Conservation (phyloP, 2,888 invertebrate genomes). For the Dromius quadrimaculatus region DNA sequence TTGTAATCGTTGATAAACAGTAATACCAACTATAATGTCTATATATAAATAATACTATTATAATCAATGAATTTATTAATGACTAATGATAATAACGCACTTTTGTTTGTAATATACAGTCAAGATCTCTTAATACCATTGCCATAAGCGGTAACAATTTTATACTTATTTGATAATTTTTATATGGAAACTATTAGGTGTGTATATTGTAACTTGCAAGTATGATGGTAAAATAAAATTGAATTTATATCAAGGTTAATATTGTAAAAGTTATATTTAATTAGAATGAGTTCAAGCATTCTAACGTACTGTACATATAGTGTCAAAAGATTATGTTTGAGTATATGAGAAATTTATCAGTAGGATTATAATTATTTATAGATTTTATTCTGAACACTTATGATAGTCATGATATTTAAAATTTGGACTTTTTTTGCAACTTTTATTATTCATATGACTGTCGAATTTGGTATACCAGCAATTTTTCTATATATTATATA, state of each 20-base stretch:
- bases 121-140: slow-evolving; percentile 46
- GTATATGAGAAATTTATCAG: slow-evolving; percentile 40
- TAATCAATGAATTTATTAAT: slow-evolving; percentile 30
- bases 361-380: slow-evolving; percentile 47
- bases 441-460: slow-evolving; percentile 45
- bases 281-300: slow-evolving; percentile 40
- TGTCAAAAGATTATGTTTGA: slow-evolving; percentile 46
- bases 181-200: slow-evolving; percentile 46
- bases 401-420: slow-evolving; percentile 35
- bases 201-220: slow-evolving; percentile 40
- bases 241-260: slow-evolving; percentile 42
- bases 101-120: slow-evolving; percentile 50
- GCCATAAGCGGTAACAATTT: slow-evolving; percentile 45
- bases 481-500: slow-evolving; percentile 45
- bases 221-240: slow-evolving; percentile 42
- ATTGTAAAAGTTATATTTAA: slow-evolving; percentile 38
- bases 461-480: slow-evolving; percentile 49
- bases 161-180: slow-evolving; percentile 52
- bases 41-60: slow-evolving; percentile 40
- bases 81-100: slow-evolving; percentile 43
- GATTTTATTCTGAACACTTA: slow-evolving; percentile 35
- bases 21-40: slow-evolving; percentile 43
- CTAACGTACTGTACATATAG: slow-evolving; percentile 46
- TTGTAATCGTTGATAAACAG: slow-evolving; percentile 29
- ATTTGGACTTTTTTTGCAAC: slow-evolving; percentile 31